Evolutionary conservation across 2,888 invertebrate genomes (phyloP).

Genomic region (Hoplodrina blanda): DNA sequence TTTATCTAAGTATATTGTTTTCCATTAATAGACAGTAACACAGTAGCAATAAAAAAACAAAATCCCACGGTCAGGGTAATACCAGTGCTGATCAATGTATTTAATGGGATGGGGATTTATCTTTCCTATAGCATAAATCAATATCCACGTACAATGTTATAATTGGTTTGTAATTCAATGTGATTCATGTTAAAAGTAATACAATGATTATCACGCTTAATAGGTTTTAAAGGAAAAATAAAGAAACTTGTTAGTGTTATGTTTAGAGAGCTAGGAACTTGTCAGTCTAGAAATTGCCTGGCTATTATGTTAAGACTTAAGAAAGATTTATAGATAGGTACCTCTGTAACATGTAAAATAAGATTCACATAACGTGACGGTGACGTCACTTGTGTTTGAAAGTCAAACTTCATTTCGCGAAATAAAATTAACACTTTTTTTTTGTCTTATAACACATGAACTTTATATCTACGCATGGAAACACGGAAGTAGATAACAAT

Average conservation of each 20-base stretch:
- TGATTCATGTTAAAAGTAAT: slow-evolving; percentile 28
- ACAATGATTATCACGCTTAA: background rate
- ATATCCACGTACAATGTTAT: slow-evolving; percentile 20
- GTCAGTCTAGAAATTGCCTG: background rate
- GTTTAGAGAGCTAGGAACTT: background rate
- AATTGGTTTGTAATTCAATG: slow-evolving; percentile 11
- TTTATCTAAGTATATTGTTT: no score
- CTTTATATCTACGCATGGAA: background rate
- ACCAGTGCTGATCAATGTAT: slow-evolving; percentile 17
- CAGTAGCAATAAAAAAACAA: slow-evolving; percentile 16
- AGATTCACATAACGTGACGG: background rate
- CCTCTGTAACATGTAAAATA: no score
- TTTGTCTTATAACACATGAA: background rate
- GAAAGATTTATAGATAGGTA: no score
- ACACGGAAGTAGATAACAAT: background rate
- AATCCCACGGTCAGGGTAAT: slow-evolving; percentile 42
- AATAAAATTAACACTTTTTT: background rate
- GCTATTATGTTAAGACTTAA: no score
- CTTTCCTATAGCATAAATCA: slow-evolving; percentile 21
- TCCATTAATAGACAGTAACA: background rate
- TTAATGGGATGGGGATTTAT: slow-evolving; percentile 1
- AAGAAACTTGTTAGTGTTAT: background rate
- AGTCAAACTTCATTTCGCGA: background rate
- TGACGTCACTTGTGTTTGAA: background rate
- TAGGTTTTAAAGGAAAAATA: slow-evolving; percentile 2